Evolutionary conservation across 2,888 invertebrate species (phyloP), one percentile per base, ranked within the genome.

Genomic region (Pediacus dermestoides): DNA sequence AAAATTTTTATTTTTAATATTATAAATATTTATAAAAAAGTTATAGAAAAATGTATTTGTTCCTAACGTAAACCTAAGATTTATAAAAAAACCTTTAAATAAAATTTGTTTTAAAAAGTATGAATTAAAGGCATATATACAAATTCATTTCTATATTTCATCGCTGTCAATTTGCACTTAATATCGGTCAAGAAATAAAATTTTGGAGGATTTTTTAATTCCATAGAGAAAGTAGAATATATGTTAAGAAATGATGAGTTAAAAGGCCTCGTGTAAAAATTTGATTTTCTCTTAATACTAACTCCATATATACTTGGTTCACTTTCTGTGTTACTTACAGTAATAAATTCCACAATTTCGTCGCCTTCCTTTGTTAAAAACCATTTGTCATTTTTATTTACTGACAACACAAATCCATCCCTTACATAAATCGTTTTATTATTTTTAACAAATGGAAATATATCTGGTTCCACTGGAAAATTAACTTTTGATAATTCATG

Each of bases 181-280:
- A 25, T 25, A 10, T 25, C 25, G 11, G 6, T 4, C 11, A 25
- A 4, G 6, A 4, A 6, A 25, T 25, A 25, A 4, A 25, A 25
- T 4, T 25, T 25, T 6, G 25, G 4, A 9, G n/a, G n/a, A 18
- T 25, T n/a, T 9, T n/a, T n/a, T n/a, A n/a, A n/a, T n/a, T n/a
- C n/a, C n/a, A n/a, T n/a, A n/a, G n/a, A n/a, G n/a, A n/a, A n/a
- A 30, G 30, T 16, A 16, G 14, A 16, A 25, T 31, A 47, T 16
- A 47, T 42, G 21, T 42, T 45, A 42, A 47, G 37, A 34, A 42
- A 13, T n/a, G 37, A 44, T 14, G 44, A 49, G 13, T 34, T 34
- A 10, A 46, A 11, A 18, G 45, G 43, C 18, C 13, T 12, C 16
- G 39, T 32, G 23, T 44, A 48, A 32, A 42, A 48, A 22, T 40